Conservation (phyloP, 2,888 invertebrate genomes). For the Xestia sexstrigata region DNA sequence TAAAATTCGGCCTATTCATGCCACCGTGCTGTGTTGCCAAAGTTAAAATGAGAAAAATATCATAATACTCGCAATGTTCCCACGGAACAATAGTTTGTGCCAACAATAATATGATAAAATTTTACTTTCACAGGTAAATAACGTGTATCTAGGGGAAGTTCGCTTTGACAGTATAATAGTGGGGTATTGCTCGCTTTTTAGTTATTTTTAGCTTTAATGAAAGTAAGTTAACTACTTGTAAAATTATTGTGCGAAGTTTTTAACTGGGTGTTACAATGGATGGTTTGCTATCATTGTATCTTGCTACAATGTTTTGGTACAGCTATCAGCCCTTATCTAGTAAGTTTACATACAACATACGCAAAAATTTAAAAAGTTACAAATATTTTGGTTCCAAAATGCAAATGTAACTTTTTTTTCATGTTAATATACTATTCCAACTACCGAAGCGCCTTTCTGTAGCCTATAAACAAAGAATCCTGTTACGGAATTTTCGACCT, state of each 20-base stretch:
- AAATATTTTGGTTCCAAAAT: neutral
- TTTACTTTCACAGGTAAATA: slow-evolving; percentile 55
- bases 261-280: neutral
- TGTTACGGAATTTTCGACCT: neutral
- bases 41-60: slow-evolving; percentile 26
- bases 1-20: slow-evolving; percentile 22
- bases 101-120: slow-evolving; percentile 50
- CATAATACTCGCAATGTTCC: slow-evolving; percentile 39
- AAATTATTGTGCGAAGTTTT: neutral
- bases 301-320: neutral
- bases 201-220: neutral
- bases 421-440: no score
- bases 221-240: slow-evolving; percentile 4
- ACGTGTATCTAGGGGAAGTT: slow-evolving; percentile 32
- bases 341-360: neutral
- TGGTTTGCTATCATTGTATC: no score
- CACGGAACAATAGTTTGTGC: slow-evolving; percentile 49
- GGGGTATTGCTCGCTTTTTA: neutral
- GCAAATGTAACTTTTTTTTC: neutral
- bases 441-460: neutral
- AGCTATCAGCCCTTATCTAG: no score
- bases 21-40: slow-evolving; percentile 31
- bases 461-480: neutral
- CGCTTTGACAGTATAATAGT: slow-evolving; percentile 38
- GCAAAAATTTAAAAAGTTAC: neutral